Base-by-base conservation (phyloP, 1,140 invertebrate genomes). In the Lanistes nyassanus region DNA sequence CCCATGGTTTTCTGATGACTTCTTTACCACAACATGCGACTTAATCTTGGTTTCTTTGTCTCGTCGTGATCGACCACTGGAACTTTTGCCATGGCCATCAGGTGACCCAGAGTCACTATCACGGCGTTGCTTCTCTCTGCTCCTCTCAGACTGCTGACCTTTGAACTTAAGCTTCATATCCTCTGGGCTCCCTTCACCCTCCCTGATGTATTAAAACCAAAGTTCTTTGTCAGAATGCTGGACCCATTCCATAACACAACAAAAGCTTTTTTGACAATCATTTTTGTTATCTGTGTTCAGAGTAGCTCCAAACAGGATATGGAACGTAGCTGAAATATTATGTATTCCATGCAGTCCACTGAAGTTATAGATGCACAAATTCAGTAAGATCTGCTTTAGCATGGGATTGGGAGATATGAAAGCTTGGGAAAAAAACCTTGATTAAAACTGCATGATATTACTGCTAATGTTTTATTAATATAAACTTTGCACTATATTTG, bases 11-110 rank as follows among this genome's bases (percentile, higher is more conserved):
- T 51, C 79, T 9, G 56, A 66, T 6, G 75, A 73, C 68, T 79
- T 81, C 64, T 79, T 81, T 26, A 83, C 81, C 34, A 81, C 77
- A 26, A 83, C 77, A 26, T 79, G 76, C 31, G 82, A 83, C 64
- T 75, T 77, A 64, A 83, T 83, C 55, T 79, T 81, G 26, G 76
- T 72, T 26, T 81, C 78, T 39, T 77, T 77, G 19, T 81, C 79
- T 26, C 76, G 67, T 26, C 74, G 62, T 77, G 74, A 66, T 39
- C 31, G 47, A 29, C n/a, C n/a, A n/a, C 68, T 55, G 5, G 69
- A 37, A 29, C 21, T 34, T 55, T 55, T 51, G 34, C n/a, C 56
- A 60, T 51, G 68, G 13, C 37, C 37, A 23, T 74, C 72, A 53
- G 60, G 65, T 21, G 74, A 72, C 21, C 78, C 80, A 26, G 78